A percentile compares a stretch with the other conserved stretches of the same genome.
These are phyloP conservation scores for Bergia sp. DNA, from an alignment of 92 coral and sea anemone genomes.

Conservation along the genomic window DNA sequence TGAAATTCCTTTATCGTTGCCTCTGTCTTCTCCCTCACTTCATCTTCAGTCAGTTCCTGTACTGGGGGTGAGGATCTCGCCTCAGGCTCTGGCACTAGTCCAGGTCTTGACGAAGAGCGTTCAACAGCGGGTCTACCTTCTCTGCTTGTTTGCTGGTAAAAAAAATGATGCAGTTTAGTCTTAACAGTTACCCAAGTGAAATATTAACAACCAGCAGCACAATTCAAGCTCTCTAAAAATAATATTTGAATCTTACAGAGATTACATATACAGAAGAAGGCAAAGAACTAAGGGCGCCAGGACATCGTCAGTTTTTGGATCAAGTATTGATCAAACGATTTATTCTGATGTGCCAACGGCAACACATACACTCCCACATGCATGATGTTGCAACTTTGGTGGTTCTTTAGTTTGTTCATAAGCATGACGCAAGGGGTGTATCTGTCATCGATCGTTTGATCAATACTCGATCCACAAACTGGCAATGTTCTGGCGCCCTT, in stretches of 20 bases:
- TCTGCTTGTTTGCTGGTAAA: constrained; percentile 50
- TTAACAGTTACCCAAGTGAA: neutral
- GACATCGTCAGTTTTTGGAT: too few species aligned
- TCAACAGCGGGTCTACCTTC: constrained; percentile 37
- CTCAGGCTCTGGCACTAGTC: constrained; percentile 41
- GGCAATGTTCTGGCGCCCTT: too few species aligned
- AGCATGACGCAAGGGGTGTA: too few species aligned
- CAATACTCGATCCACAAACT: too few species aligned
- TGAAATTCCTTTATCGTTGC: constrained; percentile 83
- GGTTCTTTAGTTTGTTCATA: too few species aligned
- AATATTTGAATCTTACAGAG: too few species aligned
- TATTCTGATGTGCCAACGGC: too few species aligned
- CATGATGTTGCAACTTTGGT: too few species aligned
- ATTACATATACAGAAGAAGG: neutral
- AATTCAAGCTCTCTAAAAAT: neutral
- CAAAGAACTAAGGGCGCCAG: neutral
- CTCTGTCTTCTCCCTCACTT: constrained; percentile 59
- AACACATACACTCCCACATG: too few species aligned
- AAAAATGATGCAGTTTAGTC: too few species aligned
- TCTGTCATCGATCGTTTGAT: too few species aligned
- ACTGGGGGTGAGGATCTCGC: constrained; percentile 49
- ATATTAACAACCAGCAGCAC: neutral
- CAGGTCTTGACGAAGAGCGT: constrained; percentile 47
- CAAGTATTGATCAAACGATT: too few species aligned
- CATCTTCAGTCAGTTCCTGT: constrained; percentile 65